phyloP scores from a whole-genome alignment of 2,888 invertebrate species.

The Scotopteryx bipunctaria region DNA sequence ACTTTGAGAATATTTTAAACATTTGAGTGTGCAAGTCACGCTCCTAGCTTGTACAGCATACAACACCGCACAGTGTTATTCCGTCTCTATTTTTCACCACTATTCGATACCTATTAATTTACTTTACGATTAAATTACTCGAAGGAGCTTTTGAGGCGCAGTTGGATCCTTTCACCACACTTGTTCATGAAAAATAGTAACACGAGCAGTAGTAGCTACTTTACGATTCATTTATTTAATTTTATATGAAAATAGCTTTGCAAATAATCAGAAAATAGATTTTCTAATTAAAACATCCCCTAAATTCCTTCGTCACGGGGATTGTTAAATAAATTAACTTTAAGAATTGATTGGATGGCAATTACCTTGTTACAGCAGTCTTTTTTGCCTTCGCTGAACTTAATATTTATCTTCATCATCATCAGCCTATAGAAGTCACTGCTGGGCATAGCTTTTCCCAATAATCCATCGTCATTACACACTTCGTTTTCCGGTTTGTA shows the following conservation, averaged over 20 bases:
- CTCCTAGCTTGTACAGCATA: constrained; percentile 29
- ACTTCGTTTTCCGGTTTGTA: too few species aligned
- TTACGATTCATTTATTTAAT: constrained; percentile 5
- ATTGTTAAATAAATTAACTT: constrained; percentile 6
- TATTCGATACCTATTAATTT: too few species aligned
- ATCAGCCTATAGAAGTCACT: too few species aligned
- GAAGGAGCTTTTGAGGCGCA: too few species aligned
- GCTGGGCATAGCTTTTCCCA: too few species aligned
- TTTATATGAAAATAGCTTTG: constrained; percentile 3
- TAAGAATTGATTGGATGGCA: neutral
- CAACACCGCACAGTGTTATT: constrained; percentile 25
- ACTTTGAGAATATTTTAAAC: neutral
- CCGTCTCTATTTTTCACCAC: constrained; percentile 10
- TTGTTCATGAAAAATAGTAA: too few species aligned
- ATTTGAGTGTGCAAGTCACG: constrained; percentile 36
- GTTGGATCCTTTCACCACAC: too few species aligned
- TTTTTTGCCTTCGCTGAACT: neutral
- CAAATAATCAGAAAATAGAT: constrained; percentile 17
- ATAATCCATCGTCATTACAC: too few species aligned
- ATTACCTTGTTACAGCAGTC: too few species aligned
- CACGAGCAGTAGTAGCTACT: too few species aligned
- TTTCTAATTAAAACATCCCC: constrained; percentile 23
- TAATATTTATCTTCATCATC: too few species aligned
- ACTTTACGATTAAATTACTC: too few species aligned
- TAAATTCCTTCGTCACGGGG: constrained; percentile 2